Percentiles rank a stretch among this genome's conserved stretches.
These are phyloP conservation scores for Andricus quercusramuli DNA, from an alignment of 2,888 invertebrate species.

Conservation along the genomic window DNA sequence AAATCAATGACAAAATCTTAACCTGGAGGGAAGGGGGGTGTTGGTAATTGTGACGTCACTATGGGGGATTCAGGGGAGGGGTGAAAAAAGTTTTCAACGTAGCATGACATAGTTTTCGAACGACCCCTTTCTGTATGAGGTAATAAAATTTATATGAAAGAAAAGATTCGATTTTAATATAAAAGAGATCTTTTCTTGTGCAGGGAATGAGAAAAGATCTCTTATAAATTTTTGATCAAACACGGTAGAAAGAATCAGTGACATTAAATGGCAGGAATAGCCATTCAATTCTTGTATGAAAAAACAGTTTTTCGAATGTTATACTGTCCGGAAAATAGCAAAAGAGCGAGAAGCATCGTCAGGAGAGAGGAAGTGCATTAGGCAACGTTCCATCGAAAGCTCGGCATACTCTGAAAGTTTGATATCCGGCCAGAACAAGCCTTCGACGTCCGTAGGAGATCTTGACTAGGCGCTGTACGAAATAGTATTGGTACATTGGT, in stretches of 20 bases:
- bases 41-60: too few relatives aligned
- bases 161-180: too few relatives aligned
- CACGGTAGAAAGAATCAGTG: constrained; percentile 19
- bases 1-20: too few relatives aligned
- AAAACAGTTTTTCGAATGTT: constrained; percentile 19
- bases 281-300: constrained; percentile 6
- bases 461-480: constrained; percentile 51
- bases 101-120: too few relatives aligned
- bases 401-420: constrained; percentile 50
- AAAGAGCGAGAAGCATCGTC: constrained; percentile 49
- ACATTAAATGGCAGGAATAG: constrained; percentile 1
- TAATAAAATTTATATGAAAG: too few relatives aligned
- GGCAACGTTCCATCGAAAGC: constrained; percentile 61
- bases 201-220: not conserved
- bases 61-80: too few relatives aligned
- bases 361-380: constrained; percentile 67
- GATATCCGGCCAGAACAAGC: constrained; percentile 49
- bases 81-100: too few relatives aligned
- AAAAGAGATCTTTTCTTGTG: not conserved
- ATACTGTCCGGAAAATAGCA: constrained; percentile 37
- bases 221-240: constrained; percentile 5
- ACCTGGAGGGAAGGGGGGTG: too few relatives aligned
- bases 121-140: too few relatives aligned
- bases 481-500: constrained; percentile 41
- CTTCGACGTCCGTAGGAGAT: constrained; percentile 50